Conservation (phyloP, 2,797 vertebrate genomes). For the Triplophysa bombifrons region DNA sequence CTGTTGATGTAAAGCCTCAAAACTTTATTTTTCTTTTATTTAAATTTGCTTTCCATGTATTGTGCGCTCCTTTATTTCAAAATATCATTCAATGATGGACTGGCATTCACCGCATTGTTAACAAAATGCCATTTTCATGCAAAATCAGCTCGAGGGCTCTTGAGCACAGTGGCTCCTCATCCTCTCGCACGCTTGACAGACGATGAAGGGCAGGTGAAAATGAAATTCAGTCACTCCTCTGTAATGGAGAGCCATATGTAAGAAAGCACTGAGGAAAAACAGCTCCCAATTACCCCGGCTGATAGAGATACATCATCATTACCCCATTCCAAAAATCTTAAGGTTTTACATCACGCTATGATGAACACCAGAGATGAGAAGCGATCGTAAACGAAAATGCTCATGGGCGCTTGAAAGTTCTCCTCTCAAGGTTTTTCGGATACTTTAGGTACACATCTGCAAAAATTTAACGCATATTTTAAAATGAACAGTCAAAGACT, state of each 20-base stretch:
- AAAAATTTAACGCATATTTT: conserved; percentile 48
- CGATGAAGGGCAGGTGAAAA: conserved; percentile 54
- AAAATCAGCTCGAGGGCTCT: conserved; percentile 47
- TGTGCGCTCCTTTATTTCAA: neutral
- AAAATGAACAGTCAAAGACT: conserved; percentile 72
- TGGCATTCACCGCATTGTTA: conserved; percentile 36
- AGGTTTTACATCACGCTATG: conserved; percentile 50
- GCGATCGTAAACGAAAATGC: conserved; percentile 47
- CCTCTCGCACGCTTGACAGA: conserved; percentile 28
- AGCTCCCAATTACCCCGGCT: conserved; percentile 55
- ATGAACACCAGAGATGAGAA: conserved; percentile 51
- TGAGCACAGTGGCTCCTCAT: conserved; percentile 34
- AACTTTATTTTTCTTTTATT: neutral
- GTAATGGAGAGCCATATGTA: conserved; percentile 55
- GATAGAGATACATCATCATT: conserved; percentile 63
- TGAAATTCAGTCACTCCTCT: conserved; percentile 43
- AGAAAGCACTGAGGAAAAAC: conserved; percentile 53
- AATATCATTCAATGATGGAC: conserved; percentile 36
- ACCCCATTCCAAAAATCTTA: conserved; percentile 51
- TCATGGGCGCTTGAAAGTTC: conserved; percentile 27
- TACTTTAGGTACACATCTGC: conserved; percentile 63
- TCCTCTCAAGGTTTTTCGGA: conserved; percentile 33
- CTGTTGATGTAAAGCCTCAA: neutral
- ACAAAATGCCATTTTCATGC: conserved; percentile 49
- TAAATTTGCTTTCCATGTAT: neutral